Evolutionary conservation across 2,888 invertebrate species (phyloP), one percentile per base, ranked within the genome.

Genomic region (Rosalia funebris): DNA sequence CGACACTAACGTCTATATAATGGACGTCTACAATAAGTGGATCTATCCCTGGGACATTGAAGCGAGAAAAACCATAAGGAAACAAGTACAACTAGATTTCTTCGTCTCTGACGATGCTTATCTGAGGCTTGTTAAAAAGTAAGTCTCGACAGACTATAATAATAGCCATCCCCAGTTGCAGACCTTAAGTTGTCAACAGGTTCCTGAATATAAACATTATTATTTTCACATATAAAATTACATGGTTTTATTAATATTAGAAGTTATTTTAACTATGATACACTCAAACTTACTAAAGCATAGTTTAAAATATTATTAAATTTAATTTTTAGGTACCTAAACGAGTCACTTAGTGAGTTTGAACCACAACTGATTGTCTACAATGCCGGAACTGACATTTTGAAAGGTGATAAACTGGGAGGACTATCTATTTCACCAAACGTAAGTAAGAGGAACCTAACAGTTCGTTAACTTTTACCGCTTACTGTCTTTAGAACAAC

Each of bases 371-470:
- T 95, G 16, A 82, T 95, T 42, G 86, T 96, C n/a, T 96, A 94
- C 81, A 95, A 96, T 81, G 95, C 96, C n/a, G 96, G 95, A 0
- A 95, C 95, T 0, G 95, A 96, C 78, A 84, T 94, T 25, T 81
- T 96, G 32, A 85, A 86, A 60, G 89, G 90, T 0, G 95, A 96
- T 80, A 89, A 90, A 0, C 82, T 95, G 3, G 95, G 95, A 0
- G 82, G 85, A 45, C 82, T 95, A 73, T 82, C 86, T 2, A 86
- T 96, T 50, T 86, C 90, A 47, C 84, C 89, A 67, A 81, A 87
- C 81, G 91, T 91, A 79, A 58, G 62, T 54, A 3, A 25, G 25
- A 9, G 25, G 3, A 25, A n/a, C n/a, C n/a, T n/a, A n/a, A n/a
- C n/a, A n/a, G n/a, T n/a, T n/a, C n/a, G n/a, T n/a, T n/a, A n/a